Percentiles rank a stretch among this genome's conserved stretches.
Conservation (phyloP, 2,113 vertebrate genomes). For the Delphinus delphis region DNA sequence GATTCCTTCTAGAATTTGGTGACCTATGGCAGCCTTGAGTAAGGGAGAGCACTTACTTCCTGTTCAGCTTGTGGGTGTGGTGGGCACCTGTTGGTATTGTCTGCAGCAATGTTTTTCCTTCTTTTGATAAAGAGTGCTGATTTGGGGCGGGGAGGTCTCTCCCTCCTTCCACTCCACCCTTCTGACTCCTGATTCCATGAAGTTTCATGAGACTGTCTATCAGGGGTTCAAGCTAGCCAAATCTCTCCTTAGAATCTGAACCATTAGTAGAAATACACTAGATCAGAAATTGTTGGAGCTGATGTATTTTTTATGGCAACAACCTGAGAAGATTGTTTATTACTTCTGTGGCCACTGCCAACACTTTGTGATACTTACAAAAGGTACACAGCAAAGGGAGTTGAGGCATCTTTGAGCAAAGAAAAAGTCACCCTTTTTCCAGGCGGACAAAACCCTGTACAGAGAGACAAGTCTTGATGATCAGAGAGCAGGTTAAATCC, state of each 20-base stretch:
- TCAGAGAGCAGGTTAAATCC: background rate
- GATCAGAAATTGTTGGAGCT: background rate
- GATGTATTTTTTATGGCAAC: background rate
- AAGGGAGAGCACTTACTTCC: background rate
- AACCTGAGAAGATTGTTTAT: conserved; percentile 14
- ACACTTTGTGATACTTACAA: background rate
- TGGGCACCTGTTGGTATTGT: background rate
- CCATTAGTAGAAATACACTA: background rate
- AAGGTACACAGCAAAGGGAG: background rate
- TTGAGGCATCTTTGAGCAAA: background rate
- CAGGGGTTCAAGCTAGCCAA: background rate
- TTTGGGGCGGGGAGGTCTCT: background rate
- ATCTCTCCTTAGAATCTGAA: background rate
- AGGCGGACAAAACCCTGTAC: background rate
- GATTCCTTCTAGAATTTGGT: background rate
- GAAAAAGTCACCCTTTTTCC: background rate
- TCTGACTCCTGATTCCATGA: background rate
- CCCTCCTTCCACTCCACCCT: background rate
- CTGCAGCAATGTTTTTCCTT: background rate
- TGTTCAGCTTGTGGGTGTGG: background rate
- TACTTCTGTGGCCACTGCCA: background rate
- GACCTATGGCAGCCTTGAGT: background rate
- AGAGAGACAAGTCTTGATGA: background rate
- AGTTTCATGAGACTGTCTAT: background rate
- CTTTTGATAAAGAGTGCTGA: background rate